Evolutionary conservation across 1,140 invertebrate genomes (phyloP).

Genomic region (Cydia fagiglandana): DNA sequence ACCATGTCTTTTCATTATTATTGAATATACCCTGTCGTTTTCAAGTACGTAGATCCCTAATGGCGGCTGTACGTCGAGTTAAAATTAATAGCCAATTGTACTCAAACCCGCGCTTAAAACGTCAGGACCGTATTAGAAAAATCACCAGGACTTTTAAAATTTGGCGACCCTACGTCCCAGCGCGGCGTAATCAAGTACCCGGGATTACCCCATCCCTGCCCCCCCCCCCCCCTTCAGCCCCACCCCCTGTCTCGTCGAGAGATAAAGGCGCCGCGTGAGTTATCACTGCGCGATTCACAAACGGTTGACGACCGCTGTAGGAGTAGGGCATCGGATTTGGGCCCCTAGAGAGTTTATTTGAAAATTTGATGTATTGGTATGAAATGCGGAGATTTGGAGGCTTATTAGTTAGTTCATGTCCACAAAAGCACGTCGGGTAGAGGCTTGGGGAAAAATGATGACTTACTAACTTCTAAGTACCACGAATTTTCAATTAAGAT

Average conservation of each 20-base stretch:
- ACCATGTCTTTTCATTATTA: too few relatives aligned
- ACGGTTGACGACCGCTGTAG: background rate
- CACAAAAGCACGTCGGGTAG: too few relatives aligned
- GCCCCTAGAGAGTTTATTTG: background rate
- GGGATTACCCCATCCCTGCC: background rate
- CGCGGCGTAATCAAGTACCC: constrained; percentile 11
- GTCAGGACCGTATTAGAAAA: background rate
- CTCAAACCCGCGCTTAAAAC: background rate
- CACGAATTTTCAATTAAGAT: too few relatives aligned
- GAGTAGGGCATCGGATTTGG: background rate
- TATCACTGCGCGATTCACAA: background rate
- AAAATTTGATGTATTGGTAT: background rate
- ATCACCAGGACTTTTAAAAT: background rate
- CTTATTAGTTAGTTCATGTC: too few relatives aligned
- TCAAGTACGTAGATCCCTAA: background rate
- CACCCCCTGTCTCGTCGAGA: background rate
- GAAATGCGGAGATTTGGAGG: too few relatives aligned
- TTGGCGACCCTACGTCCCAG: constrained; percentile 9
- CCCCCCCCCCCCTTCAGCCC: background rate
- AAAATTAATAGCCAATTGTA: background rate
- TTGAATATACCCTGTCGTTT: background rate
- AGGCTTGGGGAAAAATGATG: too few relatives aligned
- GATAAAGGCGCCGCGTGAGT: constrained; percentile 19
- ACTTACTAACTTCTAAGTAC: too few relatives aligned
- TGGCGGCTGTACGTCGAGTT: background rate